Conservation (phyloP, 23 tunicate species). For the Clavelina lepadiformis region DNA sequence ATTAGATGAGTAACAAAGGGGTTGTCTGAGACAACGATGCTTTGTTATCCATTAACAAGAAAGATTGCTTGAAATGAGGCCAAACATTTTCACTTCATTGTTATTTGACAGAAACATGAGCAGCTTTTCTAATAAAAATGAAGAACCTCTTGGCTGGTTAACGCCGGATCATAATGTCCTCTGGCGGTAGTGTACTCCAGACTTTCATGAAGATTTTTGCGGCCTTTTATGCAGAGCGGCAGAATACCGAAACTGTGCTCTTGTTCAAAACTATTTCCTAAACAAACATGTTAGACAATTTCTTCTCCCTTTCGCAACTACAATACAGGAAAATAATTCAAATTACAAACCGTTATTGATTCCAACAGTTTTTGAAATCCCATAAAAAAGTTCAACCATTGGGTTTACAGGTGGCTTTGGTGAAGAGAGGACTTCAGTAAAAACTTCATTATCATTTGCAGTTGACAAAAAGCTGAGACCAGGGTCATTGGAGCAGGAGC, state of each 20-base stretch:
- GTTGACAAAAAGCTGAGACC: too few relatives aligned
- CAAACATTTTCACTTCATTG: too few relatives aligned
- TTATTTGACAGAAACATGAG: too few relatives aligned
- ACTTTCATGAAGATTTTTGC: conserved; percentile 39
- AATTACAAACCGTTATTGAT: conserved; percentile 14
- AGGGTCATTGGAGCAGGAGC: background rate
- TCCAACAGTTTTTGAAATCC: conserved; percentile 40
- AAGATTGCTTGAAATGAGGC: too few relatives aligned
- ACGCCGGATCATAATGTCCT: background rate
- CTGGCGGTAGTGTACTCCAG: conserved; percentile 41
- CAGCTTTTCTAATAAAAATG: too few relatives aligned
- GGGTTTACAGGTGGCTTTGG: conserved; percentile 16
- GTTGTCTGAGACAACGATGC: background rate
- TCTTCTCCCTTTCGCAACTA: background rate
- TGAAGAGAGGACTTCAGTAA: conserved; percentile 4
- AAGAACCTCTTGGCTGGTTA: too few relatives aligned
- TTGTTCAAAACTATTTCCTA: conserved; percentile 31
- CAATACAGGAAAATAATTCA: conserved; percentile 4
- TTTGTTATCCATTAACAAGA: background rate
- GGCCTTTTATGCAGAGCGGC: conserved; percentile 48
- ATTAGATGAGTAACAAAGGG: background rate
- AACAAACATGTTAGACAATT: background rate
- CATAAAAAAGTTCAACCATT: conserved; percentile 42
- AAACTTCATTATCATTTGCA: background rate
- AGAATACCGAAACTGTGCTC: conserved; percentile 30